Evolutionary conservation across 1,140 invertebrate genomes (phyloP).

Genomic region (Polypedilum vanderplanki): DNA sequence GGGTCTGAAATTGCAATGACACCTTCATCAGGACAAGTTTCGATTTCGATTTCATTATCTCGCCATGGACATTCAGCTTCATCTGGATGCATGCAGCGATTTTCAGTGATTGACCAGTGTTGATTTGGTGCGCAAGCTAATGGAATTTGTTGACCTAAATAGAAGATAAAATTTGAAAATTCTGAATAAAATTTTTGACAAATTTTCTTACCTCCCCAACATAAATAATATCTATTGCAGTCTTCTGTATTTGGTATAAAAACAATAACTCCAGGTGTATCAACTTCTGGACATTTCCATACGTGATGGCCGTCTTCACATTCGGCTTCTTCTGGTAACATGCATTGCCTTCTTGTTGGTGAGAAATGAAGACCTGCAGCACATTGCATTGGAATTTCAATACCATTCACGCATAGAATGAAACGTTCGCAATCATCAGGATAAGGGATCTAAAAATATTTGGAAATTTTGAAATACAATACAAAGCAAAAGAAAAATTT

Average conservation of each 20-base stretch:
- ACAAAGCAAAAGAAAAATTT: no score
- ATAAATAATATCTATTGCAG: background rate
- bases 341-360: background rate
- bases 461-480: no score
- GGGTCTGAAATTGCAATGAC: background rate
- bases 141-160: background rate
- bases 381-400: background rate
- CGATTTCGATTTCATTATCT: background rate
- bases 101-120: background rate
- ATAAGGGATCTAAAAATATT: background rate
- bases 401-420: background rate
- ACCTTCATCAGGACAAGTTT: background rate
- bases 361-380: background rate
- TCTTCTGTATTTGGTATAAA: conserved; percentile 14
- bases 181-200: no score
- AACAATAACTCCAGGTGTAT: background rate
- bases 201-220: background rate
- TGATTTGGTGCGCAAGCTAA: background rate
- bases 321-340: background rate
- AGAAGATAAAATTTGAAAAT: no score
- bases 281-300: background rate
- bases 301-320: background rate
- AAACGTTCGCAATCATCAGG: background rate
- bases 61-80: background rate
- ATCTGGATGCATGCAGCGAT: background rate